Evolutionary conservation across 1,140 invertebrate species (phyloP).

Genomic region (Lethocerus indicus): DNA sequence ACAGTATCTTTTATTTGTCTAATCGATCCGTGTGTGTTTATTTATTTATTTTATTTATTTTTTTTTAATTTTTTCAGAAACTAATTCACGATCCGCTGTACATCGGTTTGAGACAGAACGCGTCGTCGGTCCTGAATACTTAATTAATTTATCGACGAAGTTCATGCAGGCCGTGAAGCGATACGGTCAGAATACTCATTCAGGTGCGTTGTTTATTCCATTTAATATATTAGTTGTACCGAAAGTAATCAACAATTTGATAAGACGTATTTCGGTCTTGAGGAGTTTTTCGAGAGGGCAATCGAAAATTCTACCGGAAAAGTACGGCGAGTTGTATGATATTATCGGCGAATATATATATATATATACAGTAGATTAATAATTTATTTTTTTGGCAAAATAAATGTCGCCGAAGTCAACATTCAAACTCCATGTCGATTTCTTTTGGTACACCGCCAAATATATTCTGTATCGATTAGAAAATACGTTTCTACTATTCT

Average conservation of each 20-base stretch:
- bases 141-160: slow-evolving; percentile 91
- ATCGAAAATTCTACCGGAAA: no score
- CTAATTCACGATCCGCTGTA: slow-evolving; percentile 88
- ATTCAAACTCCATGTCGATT: no score
- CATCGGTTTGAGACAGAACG: slow-evolving; percentile 81
- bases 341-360: no score
- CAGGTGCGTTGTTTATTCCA: slow-evolving; percentile 32
- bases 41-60: slow-evolving; percentile 3
- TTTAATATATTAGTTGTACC: background rate
- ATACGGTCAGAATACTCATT: slow-evolving; percentile 73
- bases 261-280: no score
- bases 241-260: background rate
- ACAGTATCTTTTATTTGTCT: slow-evolving; percentile 1
- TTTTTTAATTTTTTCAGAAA: slow-evolving; percentile 29
- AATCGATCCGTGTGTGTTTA: background rate
- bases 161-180: slow-evolving; percentile 92
- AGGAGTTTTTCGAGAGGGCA: no score
- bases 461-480: no score
- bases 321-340: no score
- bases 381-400: no score
- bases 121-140: slow-evolving; percentile 72
- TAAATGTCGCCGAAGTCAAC: no score
- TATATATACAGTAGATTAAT: no score
- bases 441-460: no score
- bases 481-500: no score